Evolutionary conservation across 2,113 vertebrate species (phyloP).

Genomic region (Chionodraco myersi): DNA sequence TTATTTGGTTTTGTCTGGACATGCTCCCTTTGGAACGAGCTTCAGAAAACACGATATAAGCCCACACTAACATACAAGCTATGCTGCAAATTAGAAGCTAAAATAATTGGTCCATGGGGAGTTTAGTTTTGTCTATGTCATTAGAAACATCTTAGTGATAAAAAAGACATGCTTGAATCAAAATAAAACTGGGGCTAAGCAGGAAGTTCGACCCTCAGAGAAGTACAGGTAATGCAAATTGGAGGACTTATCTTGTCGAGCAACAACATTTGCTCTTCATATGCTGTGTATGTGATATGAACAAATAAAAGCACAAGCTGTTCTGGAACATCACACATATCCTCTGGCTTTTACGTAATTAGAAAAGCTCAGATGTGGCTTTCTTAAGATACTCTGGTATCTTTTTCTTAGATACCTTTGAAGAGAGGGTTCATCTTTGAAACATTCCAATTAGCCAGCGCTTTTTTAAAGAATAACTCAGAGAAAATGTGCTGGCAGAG

Average conservation of each 20-base stretch:
- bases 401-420: constrained; percentile 28
- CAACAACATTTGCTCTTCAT: constrained; percentile 15
- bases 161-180: constrained; percentile 65
- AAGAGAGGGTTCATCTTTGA: constrained; percentile 42
- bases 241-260: constrained; percentile 28
- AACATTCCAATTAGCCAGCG: constrained; percentile 48
- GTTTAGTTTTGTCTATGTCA: constrained; percentile 66
- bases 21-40: constrained; percentile 47
- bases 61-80: constrained; percentile 51
- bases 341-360: constrained; percentile 41
- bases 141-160: constrained; percentile 69
- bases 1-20: constrained; percentile 50
- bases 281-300: not conserved
- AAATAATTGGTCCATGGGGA: constrained; percentile 82
- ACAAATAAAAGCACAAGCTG: constrained; percentile 19
- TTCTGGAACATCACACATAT: constrained; percentile 5
- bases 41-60: constrained; percentile 51
- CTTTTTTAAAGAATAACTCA: constrained; percentile 6
- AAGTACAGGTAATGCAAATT: constrained; percentile 19
- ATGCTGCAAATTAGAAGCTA: constrained; percentile 63
- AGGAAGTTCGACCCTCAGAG: constrained; percentile 56
- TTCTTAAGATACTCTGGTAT: constrained; percentile 6
- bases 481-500: constrained; percentile 25
- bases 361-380: constrained; percentile 28
- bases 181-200: constrained; percentile 53